Base-by-base conservation (phyloP, 2,797 vertebrate species). In the Sitta carolinensis region DNA sequence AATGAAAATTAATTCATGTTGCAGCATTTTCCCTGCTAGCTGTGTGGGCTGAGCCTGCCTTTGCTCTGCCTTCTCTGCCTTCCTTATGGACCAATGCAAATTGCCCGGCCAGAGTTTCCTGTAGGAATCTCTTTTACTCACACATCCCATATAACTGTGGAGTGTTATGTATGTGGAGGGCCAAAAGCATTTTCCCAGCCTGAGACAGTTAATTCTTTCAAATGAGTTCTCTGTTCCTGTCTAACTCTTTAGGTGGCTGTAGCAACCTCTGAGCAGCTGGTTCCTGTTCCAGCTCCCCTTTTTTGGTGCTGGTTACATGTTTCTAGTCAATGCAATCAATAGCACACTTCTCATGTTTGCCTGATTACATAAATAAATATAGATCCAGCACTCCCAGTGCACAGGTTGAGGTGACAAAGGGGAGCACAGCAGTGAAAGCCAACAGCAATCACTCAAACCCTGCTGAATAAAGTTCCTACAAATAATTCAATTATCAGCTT, bases 1-100 rank as follows among this genome's bases (percentile, higher is more conserved):
- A 85, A 93, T 92, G 89, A 95, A 85, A 93, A 94, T 90, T 92
- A 90, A 93, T 93, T 94, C 80, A 55, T 8, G 50, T 9, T 76
- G 63, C 82, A 88, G 82, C 54, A 59, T 63, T 94, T 93, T 67
- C 32, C 67, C 70, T 61, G 63, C 72, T 64, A 87, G 84, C 23
- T 76, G 30, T 36, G 68, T 70, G 48, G 73, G 78, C 69, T 50
- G 63, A 77, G 62, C 38, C 54, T 86, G 27, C 25, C 17, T 45
- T 51, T 13, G 14, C 75, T 66, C 45, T 88, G 70, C 68, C 80
- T 52, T 94, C 75, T 89, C 85, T 4, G 3, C 10, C 73, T 59
- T 62, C 45, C 69, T 84, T 62, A 83, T 11, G 55, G 85, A 61
- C 57, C 25, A 26, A 59, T 72, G 76, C 43, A 88, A 90, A 68